Conservation (phyloP, 2,113 vertebrate genomes). For the Campylomormyrus tamandua region DNA sequence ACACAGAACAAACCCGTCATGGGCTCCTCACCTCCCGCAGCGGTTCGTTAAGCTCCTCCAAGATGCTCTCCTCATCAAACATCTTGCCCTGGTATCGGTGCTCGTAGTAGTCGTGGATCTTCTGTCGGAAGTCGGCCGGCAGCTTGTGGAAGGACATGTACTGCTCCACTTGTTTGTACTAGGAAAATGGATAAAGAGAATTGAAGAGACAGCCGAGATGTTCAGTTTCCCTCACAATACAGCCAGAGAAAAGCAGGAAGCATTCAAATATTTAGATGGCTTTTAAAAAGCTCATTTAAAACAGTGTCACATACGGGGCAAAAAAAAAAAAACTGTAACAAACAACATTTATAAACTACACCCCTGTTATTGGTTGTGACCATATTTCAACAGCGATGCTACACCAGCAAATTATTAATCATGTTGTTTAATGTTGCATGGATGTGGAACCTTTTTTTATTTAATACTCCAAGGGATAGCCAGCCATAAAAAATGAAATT, state of each 20-base stretch:
- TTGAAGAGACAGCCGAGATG: background rate
- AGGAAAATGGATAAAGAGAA: conserved; percentile 6
- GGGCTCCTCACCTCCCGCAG: conserved; percentile 71
- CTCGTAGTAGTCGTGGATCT: conserved; percentile 95
- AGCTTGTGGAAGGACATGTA: conserved; percentile 99
- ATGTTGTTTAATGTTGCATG: background rate
- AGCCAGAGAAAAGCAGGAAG: background rate
- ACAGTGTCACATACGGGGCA: background rate
- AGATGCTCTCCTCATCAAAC: conserved; percentile 97
- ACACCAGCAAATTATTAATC: background rate
- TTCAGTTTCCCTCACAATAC: background rate
- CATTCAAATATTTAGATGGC: background rate
- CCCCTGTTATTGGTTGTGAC: background rate
- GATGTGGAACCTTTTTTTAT: background rate
- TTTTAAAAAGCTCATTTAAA: background rate
- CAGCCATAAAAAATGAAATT: background rate
- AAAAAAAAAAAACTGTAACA: background rate
- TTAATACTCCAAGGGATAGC: background rate
- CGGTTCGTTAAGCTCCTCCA: conserved; percentile 89
- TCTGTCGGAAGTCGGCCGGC: conserved; percentile 89
- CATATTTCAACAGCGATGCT: background rate
- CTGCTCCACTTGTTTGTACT: conserved; percentile 99
- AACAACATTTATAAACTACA: background rate
- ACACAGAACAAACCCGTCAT: background rate
- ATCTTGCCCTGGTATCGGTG: conserved; percentile 98